Base-by-base conservation (phyloP, 1,140 invertebrate genomes). In the Tetraneura akinire region DNA sequence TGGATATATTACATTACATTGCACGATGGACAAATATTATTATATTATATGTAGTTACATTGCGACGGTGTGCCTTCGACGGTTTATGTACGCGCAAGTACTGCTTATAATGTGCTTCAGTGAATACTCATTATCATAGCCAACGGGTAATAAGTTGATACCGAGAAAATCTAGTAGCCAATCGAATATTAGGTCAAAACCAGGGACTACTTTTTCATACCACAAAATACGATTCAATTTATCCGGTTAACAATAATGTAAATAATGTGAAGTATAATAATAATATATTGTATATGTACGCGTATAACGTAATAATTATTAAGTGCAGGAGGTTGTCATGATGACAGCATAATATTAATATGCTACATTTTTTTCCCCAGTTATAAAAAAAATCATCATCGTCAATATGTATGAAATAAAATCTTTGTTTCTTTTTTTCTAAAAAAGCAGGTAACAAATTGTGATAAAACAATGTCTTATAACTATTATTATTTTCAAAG, bases 131-230 rank as follows among this genome's bases (percentile, higher is more conserved):
- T 64, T 32, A 64, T 64, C 60, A 64, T 64, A 32, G 29, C 60
- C 60, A 8, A 64, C 29, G 29, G 60, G 60, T 26, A 64, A 11
- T n/a, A 32, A n/a, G 18, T 32, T 26, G 16, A 37, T 14, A 29
- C 26, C 60, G 29, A 32, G 60, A 64, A 64, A 32, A 14, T 29
- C 29, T 18, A 29, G 60, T 32, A 64, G 29, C 60, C 60, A 64
- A 32, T 32, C 2, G 60, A 32, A 64, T 64, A 32, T 64, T 64
- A 64, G 60, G 60, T 64, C 60, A 64, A 64, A 64, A 37, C 29
- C 60, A 64, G 60, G 29, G 60, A 64, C 60, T 64, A 64, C 60
- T 64, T 64, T 64, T 64, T 64, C 26, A 62, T 62, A 14, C 26
- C 23, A 29, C 57, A 32, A 32, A 64, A 64, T 32, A 64, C 18